phyloP scores from a whole-genome alignment of 2,797 vertebrate genomes.

The Myripristis murdjan region DNA sequence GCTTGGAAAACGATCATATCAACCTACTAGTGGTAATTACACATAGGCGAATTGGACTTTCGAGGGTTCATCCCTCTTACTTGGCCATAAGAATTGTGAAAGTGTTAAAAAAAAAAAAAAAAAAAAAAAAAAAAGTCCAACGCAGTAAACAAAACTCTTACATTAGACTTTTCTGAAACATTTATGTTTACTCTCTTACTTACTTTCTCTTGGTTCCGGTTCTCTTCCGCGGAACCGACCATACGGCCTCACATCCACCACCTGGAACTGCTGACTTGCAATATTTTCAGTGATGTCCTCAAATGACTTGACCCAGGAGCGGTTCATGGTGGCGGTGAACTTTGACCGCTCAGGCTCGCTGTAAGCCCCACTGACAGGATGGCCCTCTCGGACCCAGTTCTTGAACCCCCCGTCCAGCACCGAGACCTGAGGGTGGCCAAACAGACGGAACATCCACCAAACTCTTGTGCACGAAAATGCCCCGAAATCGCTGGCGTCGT shows the following conservation, averaged over 20 bases:
- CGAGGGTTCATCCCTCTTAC: too few species aligned
- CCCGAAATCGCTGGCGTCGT: constrained; percentile 90
- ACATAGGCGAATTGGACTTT: too few species aligned
- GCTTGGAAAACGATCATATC: too few species aligned
- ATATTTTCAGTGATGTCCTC: constrained; percentile 89
- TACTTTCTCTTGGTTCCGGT: constrained; percentile 89
- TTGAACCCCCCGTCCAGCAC: constrained; percentile 91
- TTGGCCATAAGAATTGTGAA: too few species aligned
- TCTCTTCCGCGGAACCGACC: constrained; percentile 87
- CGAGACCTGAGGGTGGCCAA: constrained; percentile 89
- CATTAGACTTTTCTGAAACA: too few species aligned
- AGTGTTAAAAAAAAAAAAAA: too few species aligned
- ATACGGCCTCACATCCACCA: constrained; percentile 89
- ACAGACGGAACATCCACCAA: constrained; percentile 95
- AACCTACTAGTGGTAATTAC: too few species aligned
- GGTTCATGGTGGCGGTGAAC: constrained; percentile 84
- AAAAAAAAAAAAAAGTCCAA: too few species aligned
- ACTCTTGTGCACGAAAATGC: constrained; percentile 85
- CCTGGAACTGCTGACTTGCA: constrained; percentile 81
- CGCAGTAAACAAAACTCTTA: too few species aligned
- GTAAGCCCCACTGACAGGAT: constrained; percentile 81
- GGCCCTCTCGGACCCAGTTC: constrained; percentile 88
- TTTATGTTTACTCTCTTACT: constrained; percentile 13
- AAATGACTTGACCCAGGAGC: constrained; percentile 87
- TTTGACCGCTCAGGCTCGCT: constrained; percentile 64